A percentile compares a stretch with the other conserved stretches of the same genome.
phyloP scores from a whole-genome alignment of 2,113 vertebrate species.

The Columbina picui region DNA sequence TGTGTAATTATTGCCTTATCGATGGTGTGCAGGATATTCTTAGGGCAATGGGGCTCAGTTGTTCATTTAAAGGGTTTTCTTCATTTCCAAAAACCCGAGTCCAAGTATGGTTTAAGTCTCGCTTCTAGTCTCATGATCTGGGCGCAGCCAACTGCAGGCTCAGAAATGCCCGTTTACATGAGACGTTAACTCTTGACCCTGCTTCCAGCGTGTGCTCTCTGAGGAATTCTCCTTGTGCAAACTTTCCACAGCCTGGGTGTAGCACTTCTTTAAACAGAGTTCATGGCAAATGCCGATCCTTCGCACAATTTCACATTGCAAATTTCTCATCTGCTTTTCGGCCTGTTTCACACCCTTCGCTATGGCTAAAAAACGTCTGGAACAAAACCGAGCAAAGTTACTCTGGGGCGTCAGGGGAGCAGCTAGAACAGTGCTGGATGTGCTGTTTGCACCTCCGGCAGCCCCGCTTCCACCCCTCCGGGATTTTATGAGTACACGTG shows the following conservation, averaged over 20 bases:
- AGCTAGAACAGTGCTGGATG: background rate
- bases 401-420: background rate
- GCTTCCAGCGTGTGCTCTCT: background rate
- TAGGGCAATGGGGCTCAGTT: background rate
- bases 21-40: background rate
- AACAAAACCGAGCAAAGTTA: background rate
- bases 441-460: background rate
- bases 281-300: background rate
- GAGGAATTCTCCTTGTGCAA: slow-evolving; percentile 53
- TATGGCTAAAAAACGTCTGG: background rate
- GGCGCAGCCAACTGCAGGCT: background rate
- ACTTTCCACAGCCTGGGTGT: background rate
- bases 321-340: background rate
- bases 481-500: accelerated
- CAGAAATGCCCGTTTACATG: background rate
- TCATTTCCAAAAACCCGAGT: background rate
- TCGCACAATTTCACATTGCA: background rate
- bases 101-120: background rate
- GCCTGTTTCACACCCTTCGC: background rate
- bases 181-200: slow-evolving; percentile 28
- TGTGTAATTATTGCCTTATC: background rate
- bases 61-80: background rate
- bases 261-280: background rate
- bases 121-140: background rate
- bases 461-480: background rate